These are phyloP conservation scores for Lutraria lutraria DNA, from an alignment of 2,888 invertebrate species.

Conservation along the genomic window DNA sequence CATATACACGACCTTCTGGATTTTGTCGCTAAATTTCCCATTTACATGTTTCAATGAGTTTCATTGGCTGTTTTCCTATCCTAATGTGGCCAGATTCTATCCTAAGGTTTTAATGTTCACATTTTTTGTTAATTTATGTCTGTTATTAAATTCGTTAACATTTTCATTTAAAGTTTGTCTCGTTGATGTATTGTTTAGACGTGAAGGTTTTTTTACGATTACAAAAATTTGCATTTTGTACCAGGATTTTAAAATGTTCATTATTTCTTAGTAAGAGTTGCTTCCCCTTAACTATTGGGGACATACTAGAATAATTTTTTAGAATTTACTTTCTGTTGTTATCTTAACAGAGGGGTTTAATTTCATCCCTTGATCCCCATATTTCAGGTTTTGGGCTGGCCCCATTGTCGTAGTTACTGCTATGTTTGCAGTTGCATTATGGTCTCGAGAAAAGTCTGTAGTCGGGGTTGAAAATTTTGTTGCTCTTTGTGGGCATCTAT, in stretches of 20 bases:
- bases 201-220: background rate
- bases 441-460: conserved; percentile 92
- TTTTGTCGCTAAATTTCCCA: background rate
- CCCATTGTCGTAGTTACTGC: conserved; percentile 93
- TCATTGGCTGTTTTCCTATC: background rate
- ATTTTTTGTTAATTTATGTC: background rate
- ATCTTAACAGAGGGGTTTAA: background rate
- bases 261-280: background rate
- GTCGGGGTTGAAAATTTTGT: conserved; percentile 91
- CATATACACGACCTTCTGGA: background rate
- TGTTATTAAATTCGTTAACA: background rate
- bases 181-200: background rate
- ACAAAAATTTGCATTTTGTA: background rate
- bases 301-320: background rate
- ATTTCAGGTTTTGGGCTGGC: conserved; percentile 92
- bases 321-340: background rate
- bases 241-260: background rate
- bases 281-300: background rate
- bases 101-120: background rate
- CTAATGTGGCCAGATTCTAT: background rate
- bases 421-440: conserved; percentile 93
- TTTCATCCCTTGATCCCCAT: background rate
- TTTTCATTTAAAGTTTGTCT: conserved; percentile 15
- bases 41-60: background rate
- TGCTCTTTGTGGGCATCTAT: conserved; percentile 90